These are phyloP conservation scores for Sebastes jordani DNA, from an alignment of 2,797 vertebrate genomes.

Conservation along the genomic window DNA sequence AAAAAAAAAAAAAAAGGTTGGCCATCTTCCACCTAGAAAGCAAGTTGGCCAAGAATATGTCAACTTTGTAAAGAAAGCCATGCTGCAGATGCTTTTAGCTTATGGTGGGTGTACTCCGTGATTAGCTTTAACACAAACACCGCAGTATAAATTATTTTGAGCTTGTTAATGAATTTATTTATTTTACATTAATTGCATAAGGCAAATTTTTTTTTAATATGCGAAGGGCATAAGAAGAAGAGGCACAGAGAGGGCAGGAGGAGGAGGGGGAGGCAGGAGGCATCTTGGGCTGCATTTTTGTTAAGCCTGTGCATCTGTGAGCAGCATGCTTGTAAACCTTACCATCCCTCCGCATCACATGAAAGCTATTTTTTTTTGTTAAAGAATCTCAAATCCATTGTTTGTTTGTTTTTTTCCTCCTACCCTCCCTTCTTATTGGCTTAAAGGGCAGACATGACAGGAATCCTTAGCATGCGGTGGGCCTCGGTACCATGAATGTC, in stretches of 20 bases:
- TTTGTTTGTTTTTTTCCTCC: constrained; percentile 18
- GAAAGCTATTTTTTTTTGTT: constrained; percentile 56
- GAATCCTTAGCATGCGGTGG: constrained; percentile 60
- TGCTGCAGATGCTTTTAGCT: constrained; percentile 77
- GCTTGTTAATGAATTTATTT: constrained; percentile 72
- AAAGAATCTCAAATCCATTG: constrained; percentile 58
- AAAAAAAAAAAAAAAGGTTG: constrained; percentile 74
- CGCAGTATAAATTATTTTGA: constrained; percentile 66
- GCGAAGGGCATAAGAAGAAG: constrained; percentile 45
- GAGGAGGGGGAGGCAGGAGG: constrained; percentile 8
- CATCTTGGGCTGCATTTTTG: constrained; percentile 59
- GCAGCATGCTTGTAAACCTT: constrained; percentile 78
- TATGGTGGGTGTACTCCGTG: constrained; percentile 73
- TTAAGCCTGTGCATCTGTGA: constrained; percentile 76
- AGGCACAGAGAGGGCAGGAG: background rate
- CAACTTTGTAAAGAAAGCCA: constrained; percentile 76
- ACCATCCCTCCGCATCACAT: constrained; percentile 64
- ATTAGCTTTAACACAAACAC: constrained; percentile 79
- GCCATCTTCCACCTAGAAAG: constrained; percentile 76
- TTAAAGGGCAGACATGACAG: constrained; percentile 62
- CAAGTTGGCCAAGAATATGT: constrained; percentile 83
- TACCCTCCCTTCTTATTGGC: constrained; percentile 13
- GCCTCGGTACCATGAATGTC: constrained; percentile 58
- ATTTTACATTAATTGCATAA: constrained; percentile 67
- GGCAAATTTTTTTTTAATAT: constrained; percentile 40